These are phyloP conservation scores for Oeneis ivallda DNA, from an alignment of 2,888 invertebrate species.

Conservation along the genomic window DNA sequence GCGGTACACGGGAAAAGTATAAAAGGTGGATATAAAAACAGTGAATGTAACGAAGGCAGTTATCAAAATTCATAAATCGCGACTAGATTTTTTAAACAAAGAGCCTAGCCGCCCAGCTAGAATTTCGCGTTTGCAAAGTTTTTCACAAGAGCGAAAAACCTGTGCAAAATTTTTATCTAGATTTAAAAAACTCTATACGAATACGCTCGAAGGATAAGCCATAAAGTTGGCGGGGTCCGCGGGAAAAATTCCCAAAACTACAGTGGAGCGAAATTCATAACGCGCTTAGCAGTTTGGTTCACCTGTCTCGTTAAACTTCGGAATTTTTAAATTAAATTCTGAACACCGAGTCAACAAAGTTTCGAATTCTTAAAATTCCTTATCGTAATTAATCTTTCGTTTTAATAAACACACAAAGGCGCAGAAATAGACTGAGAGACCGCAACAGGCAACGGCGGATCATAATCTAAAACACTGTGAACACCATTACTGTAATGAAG, in stretches of 20 bases:
- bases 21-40: conserved; percentile 11
- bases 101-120: conserved; percentile 33
- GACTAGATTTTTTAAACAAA: conserved; percentile 30
- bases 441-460: neutral
- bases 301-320: conserved; percentile 80
- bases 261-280: conserved; percentile 75
- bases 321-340: conserved; percentile 82
- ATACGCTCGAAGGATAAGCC: conserved; percentile 66
- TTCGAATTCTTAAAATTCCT: conserved; percentile 75
- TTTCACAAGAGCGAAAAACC: conserved; percentile 46
- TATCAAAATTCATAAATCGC: conserved; percentile 25
- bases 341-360: conserved; percentile 72
- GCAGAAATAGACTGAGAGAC: conserved; percentile 43
- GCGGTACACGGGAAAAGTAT: neutral
- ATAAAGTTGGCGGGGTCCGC: conserved; percentile 66
- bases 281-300: conserved; percentile 76
- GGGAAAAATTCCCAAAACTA: conserved; percentile 76
- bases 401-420: conserved; percentile 69
- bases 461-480: conserved; percentile 1
- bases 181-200: conserved; percentile 53
- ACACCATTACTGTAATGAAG: neutral
- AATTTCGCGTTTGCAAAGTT: conserved; percentile 40
- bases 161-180: conserved; percentile 43
- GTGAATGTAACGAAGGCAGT: conserved; percentile 5
- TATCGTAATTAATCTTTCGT: conserved; percentile 75